phyloP scores from a whole-genome alignment of 2,888 invertebrate species.

The Hermaeophaga mercurialis region DNA sequence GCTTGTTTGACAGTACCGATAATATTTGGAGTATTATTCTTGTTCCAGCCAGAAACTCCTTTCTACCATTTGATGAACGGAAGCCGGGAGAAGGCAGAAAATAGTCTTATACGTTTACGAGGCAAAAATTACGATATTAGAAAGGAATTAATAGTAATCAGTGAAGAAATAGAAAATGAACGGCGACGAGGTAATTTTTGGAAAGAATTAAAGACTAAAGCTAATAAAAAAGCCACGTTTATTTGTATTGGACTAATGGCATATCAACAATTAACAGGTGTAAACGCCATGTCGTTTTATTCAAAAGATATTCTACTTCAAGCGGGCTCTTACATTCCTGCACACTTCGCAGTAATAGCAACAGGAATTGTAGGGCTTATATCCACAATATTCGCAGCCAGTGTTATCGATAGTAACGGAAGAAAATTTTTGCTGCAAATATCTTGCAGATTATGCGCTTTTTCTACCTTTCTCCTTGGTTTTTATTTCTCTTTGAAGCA shows the following conservation, averaged over 20 bases:
- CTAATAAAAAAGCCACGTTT: conserved; percentile 38
- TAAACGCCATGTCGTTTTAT: conserved; percentile 13
- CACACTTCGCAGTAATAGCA: conserved; percentile 7
- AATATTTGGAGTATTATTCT: conserved; percentile 68
- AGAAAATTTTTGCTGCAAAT: conserved; percentile 8
- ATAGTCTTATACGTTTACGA: conserved; percentile 71
- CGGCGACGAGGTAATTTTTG: background rate
- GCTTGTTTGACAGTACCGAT: conserved; percentile 68
- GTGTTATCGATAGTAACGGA: conserved; percentile 10
- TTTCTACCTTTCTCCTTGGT: conserved; percentile 63
- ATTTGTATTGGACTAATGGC: conserved; percentile 16
- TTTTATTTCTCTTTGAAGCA: conserved; percentile 35
- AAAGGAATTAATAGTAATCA: conserved; percentile 65
- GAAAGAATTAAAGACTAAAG: conserved; percentile 47
- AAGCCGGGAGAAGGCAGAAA: conserved; percentile 66
- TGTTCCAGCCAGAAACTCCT: conserved; percentile 87
- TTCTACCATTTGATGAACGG: conserved; percentile 68
- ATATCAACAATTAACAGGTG: conserved; percentile 20
- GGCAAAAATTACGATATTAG: conserved; percentile 67
- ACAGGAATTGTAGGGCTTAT: conserved; percentile 7
- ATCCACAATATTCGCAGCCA: conserved; percentile 2
- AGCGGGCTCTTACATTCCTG: conserved; percentile 1
- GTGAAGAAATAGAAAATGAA: conserved; percentile 45
- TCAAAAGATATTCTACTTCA: conserved; percentile 13
- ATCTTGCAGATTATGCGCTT: conserved; percentile 1